Percentiles rank a stretch among this genome's conserved stretches.
phyloP scores from a whole-genome alignment of 2,888 invertebrate genomes.

The Theretra japonica region DNA sequence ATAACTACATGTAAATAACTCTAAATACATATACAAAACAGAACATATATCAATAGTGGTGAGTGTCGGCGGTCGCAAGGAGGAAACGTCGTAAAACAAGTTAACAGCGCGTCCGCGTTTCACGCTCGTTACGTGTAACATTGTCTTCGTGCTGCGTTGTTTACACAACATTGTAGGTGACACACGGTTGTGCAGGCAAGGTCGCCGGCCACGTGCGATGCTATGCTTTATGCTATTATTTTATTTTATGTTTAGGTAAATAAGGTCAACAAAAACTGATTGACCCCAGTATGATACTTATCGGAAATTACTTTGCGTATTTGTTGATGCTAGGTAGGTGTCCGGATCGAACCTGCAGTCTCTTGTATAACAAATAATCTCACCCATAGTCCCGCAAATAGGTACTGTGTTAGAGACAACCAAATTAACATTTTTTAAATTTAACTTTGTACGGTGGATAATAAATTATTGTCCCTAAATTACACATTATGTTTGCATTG shows the following conservation, averaged over 20 bases:
- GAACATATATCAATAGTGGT: not conserved
- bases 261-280: too few species aligned
- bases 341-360: too few species aligned
- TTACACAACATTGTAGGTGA: conserved; percentile 26
- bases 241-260: not conserved
- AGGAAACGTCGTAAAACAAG: conserved; percentile 45
- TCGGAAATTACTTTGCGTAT: too few species aligned
- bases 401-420: too few species aligned
- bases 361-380: too few species aligned
- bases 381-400: too few species aligned
- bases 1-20: not conserved
- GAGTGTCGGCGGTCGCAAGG: conserved; percentile 3
- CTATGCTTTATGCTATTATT: not conserved
- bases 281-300: too few species aligned
- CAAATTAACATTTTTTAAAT: too few species aligned
- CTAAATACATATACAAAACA: not conserved
- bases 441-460: too few species aligned
- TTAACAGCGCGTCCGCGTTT: conserved; percentile 53
- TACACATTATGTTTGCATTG: too few species aligned
- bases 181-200: conserved; percentile 12
- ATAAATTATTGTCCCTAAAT: too few species aligned
- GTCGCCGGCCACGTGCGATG: conserved; percentile 3
- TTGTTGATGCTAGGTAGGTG: too few species aligned
- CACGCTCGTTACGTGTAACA: conserved; percentile 58
- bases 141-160: conserved; percentile 45